phyloP scores from a whole-genome alignment of 2,888 invertebrate species.

The Sphaerophoria taeniata region DNA sequence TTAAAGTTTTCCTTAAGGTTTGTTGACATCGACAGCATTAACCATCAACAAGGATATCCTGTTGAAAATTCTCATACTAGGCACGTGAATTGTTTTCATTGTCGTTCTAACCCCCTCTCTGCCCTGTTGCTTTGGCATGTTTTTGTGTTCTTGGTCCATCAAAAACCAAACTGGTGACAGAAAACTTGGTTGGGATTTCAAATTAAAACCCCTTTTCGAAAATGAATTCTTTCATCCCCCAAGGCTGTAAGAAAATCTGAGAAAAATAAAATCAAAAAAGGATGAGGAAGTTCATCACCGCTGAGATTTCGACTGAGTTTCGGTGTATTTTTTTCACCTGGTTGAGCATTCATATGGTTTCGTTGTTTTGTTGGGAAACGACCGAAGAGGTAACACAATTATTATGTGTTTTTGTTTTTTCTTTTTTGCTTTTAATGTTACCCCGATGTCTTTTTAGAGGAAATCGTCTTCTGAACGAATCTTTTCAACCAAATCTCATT shows the following conservation, averaged over 20 bases:
- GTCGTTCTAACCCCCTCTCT: slow-evolving; percentile 3
- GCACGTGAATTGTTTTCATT: slow-evolving; percentile 57
- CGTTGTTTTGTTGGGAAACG: slow-evolving; percentile 5
- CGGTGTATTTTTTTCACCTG: slow-evolving; percentile 26
- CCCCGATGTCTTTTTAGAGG: too few relatives aligned
- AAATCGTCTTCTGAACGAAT: too few relatives aligned
- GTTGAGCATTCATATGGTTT: slow-evolving; percentile 2
- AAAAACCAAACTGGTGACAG: slow-evolving; percentile 59
- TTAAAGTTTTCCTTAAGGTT: slow-evolving; percentile 29
- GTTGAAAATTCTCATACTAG: slow-evolving; percentile 32
- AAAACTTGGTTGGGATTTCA: slow-evolving; percentile 58
- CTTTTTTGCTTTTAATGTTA: not conserved
- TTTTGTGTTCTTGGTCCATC: slow-evolving; percentile 4
- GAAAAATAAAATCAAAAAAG: not conserved
- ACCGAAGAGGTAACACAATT: not conserved
- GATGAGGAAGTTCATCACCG: slow-evolving; percentile 15
- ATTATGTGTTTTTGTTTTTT: not conserved
- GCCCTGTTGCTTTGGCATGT: not conserved
- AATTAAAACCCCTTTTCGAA: slow-evolving; percentile 46
- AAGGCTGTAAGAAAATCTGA: slow-evolving; percentile 19
- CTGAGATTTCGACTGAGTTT: not conserved
- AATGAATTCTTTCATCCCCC: slow-evolving; percentile 4
- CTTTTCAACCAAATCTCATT: too few relatives aligned
- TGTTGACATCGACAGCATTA: slow-evolving; percentile 10
- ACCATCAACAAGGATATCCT: slow-evolving; percentile 4